Evolutionary conservation across 2,113 vertebrate species (phyloP), one percentile per base, ranked within the genome.

Genomic region (Microtus oregoni): DNA sequence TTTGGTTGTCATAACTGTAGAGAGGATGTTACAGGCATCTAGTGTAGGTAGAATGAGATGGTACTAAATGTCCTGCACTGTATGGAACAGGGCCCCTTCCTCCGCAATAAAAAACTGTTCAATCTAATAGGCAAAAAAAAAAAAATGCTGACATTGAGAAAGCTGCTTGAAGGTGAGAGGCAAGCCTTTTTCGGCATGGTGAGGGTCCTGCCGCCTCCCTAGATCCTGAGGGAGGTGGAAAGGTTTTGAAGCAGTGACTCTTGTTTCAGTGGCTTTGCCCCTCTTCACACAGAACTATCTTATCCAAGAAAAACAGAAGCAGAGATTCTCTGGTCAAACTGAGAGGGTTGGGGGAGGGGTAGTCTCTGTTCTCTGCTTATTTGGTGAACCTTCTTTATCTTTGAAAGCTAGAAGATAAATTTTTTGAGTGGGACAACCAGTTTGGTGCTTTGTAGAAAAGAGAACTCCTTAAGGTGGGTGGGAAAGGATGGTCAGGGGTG

Each of bases 291-390:
- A 78, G 47, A 90, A 72, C 72, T 63, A 70, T 38, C 17, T 41
- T 50, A 61, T 78, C 50, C 38, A 90, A 79, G 32, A n/a, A 73
- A 89, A 90, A 72, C 55, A 91, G 79, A 89, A 85, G n/a, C 44
- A 73, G 68, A 77, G 14, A 77, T 63, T 86, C 50, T 55, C 32
- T 86, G 35, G 17, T 63, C 44, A 22, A 70, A 28, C 24, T 44
- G 20, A 52, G 13, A 63, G 52, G 70, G 14, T 22, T 24, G 83
- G n/a, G 24, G 28, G 70, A 61, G 26, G 41, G 7, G 52, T 15
- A 6, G 30, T 38, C 22, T 41, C 44, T 58, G 9, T 70, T 50
- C 24, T 61, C 35, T 52, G 41, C 26, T 76, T 32, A 65, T 72
- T 90, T 73, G 52, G 35, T n/a, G 89, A 61, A 78, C 79, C 17